Evolutionary conservation across 2,113 vertebrate species (phyloP).

Genomic region (Gadus macrocephalus): DNA sequence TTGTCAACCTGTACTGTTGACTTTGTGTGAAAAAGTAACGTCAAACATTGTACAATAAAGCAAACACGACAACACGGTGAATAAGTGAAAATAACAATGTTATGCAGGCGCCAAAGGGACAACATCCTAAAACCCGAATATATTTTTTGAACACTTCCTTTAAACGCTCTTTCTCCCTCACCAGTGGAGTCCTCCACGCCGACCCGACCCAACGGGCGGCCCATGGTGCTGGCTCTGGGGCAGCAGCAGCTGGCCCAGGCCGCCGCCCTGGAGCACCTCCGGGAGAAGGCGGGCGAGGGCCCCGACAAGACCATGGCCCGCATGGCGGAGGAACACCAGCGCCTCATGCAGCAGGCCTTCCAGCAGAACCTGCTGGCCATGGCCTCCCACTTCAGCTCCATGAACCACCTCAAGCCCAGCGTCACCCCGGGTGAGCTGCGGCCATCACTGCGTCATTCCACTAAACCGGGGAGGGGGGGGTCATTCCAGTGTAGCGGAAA

Average conservation of each 20-base stretch:
- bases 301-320: slow-evolving; percentile 75
- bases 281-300: slow-evolving; percentile 83
- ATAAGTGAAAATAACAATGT: too few relatives aligned
- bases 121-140: neutral
- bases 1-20: too few relatives aligned
- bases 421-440: slow-evolving; percentile 77
- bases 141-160: neutral
- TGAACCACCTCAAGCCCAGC: slow-evolving; percentile 84
- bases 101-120: too few relatives aligned
- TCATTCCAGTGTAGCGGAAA: neutral
- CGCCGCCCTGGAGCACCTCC: slow-evolving; percentile 84
- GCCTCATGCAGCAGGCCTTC: slow-evolving; percentile 89
- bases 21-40: too few relatives aligned
- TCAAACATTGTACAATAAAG: too few relatives aligned
- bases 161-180: slow-evolving; percentile 11
- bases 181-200: slow-evolving; percentile 64
- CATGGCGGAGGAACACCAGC: slow-evolving; percentile 87
- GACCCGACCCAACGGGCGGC: slow-evolving; percentile 75
- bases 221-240: slow-evolving; percentile 76
- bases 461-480: neutral
- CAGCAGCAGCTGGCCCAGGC: slow-evolving; percentile 80
- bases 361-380: slow-evolving; percentile 90
- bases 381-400: slow-evolving; percentile 86
- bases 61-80: too few relatives aligned
- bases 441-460: neutral